Conservation (phyloP, 2,888 invertebrate genomes). For the Drymonia ruficornis region DNA sequence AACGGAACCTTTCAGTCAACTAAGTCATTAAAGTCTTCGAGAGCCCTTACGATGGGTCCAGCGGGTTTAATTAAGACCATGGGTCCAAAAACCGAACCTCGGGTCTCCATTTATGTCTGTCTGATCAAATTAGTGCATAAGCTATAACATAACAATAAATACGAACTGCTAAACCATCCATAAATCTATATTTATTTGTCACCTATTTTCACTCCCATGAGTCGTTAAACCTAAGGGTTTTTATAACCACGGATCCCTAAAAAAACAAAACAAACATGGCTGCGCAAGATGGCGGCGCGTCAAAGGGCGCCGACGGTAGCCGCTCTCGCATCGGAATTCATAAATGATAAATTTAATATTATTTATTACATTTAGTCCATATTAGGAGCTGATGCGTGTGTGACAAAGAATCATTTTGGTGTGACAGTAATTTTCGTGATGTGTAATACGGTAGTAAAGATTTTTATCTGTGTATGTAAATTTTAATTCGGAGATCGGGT, state of each 20-base stretch:
- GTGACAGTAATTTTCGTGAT: conserved; percentile 44
- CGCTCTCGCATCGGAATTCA: conserved; percentile 72
- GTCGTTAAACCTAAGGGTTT: conserved; percentile 4
- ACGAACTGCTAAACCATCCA: background rate
- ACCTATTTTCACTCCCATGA: background rate
- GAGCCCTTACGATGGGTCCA: too few relatives aligned
- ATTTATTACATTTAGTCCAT: conserved; percentile 68
- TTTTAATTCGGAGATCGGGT: conserved; percentile 24
- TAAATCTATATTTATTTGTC: conserved; percentile 9
- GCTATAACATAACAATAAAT: conserved; percentile 1
- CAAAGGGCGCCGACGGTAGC: conserved; percentile 81
- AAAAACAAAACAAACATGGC: conserved; percentile 77
- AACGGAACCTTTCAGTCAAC: too few relatives aligned
- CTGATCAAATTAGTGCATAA: conserved; percentile 1
- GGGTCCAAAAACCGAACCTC: too few relatives aligned
- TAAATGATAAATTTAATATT: conserved; percentile 84
- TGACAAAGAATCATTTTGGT: conserved; percentile 45
- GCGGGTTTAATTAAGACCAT: too few relatives aligned
- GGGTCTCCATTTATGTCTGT: too few relatives aligned
- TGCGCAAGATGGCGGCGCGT: conserved; percentile 71
- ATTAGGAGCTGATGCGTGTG: conserved; percentile 56
- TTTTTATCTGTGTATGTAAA: conserved; percentile 36
- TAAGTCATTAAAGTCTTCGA: too few relatives aligned
- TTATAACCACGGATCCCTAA: conserved; percentile 41
- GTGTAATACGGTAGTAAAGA: conserved; percentile 33